Evolutionary conservation across 2,888 invertebrate species (phyloP).

Genomic region (Eupithecia tripunctaria): DNA sequence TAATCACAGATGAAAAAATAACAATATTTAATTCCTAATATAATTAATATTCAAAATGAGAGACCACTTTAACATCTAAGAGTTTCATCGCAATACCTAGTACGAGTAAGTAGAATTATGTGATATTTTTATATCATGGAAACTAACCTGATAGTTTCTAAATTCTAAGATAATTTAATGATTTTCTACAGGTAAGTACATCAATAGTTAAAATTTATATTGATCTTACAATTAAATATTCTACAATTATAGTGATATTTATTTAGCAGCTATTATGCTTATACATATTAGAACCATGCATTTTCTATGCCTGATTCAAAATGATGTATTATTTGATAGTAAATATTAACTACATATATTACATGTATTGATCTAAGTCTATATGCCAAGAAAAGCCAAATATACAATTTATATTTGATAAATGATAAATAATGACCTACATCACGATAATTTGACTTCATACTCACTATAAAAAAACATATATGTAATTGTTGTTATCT

Average conservation of each 20-base stretch:
- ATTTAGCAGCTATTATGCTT: background rate
- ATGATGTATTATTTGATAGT: background rate
- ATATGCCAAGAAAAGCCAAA: background rate
- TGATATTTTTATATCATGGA: slow-evolving; percentile 5
- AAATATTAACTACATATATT: background rate
- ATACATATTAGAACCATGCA: background rate
- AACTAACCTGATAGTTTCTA: background rate
- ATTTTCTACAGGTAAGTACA: background rate
- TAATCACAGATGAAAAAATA: slow-evolving; percentile 51
- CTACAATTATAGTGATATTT: background rate
- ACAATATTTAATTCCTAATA: slow-evolving; percentile 47
- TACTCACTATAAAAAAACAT: background rate
- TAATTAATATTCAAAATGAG: slow-evolving; percentile 44
- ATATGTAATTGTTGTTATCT: background rate
- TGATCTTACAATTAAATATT: background rate
- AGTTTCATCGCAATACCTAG: slow-evolving; percentile 34
- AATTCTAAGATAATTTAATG: background rate
- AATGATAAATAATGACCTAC: background rate
- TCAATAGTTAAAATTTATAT: background rate
- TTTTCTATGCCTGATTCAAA: background rate
- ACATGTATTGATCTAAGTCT: background rate
- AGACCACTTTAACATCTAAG: slow-evolving; percentile 40
- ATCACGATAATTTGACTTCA: background rate
- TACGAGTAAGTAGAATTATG: slow-evolving; percentile 21
- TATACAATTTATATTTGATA: background rate